Base-by-base conservation (phyloP, 2,888 invertebrate species). In the Neoaliturus tenellus region DNA sequence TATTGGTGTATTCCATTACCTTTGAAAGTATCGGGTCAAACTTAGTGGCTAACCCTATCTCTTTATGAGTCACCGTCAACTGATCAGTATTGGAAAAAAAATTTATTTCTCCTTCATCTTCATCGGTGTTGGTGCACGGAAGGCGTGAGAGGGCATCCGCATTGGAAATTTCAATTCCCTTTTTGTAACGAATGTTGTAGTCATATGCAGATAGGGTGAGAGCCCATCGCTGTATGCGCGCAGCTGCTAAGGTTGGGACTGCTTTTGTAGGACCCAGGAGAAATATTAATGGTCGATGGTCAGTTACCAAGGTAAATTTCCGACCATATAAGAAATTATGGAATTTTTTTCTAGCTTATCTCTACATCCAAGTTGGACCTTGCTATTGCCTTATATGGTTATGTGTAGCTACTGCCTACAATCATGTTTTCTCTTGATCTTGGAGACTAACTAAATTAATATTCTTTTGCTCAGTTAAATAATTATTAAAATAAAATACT, bases 251-350 rank as follows among this genome's bases (percentile, higher is more conserved):
- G 28, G 20, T 71, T 4, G 41, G 71, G 5, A 71, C 23, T 33
- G 31, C 67, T 35, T 67, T 67, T 4, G 28, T 71, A 4, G 71
- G 71, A 20, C 71, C 71, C 2, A 71, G 20, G 2, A 71, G 28
- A 71, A 71, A 71, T 2, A 71, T 41, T 6, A 71, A 23, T 20
- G 71, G 71, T 20, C 41, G 31, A 23, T 71, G 71, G 23, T 39
- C 71, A 8, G 71, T 39, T 12, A 71, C 71, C 17, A 41, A 20
- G 3, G 71, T 67, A n/a, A 67, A 71, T 71, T 71, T 71, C 12
- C 44, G 33, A 33, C 84, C 84, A 62, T 84, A 82, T 33, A 84
- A 35, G 48, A 71, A 84, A 58, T 84, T 33, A 35, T 84, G 84
- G 58, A 84, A 84, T 44, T 82, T 84, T 31, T 62, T 55, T n/a